Conservation (phyloP, 2,797 vertebrate genomes). For the Prunella strophiata region DNA sequence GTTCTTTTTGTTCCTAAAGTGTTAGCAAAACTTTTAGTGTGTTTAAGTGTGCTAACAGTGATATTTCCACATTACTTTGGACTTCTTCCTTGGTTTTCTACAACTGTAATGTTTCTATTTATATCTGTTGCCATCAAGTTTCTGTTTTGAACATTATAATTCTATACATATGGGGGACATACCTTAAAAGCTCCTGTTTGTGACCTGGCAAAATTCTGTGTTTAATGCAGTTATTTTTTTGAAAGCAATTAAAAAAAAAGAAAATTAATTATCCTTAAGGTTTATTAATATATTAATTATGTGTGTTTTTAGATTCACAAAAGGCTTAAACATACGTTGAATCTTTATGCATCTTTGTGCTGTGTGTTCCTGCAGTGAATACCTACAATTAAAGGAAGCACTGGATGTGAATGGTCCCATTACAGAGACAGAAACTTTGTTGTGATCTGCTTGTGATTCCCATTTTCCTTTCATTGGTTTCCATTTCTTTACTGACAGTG, state of each 20-base stretch:
- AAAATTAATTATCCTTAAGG: neutral
- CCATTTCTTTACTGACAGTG: neutral
- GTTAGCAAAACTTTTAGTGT: neutral
- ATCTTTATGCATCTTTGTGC: neutral
- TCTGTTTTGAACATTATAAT: neutral
- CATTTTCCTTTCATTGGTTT: neutral
- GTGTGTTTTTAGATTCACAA: neutral
- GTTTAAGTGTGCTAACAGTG: neutral
- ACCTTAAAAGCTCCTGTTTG: neutral
- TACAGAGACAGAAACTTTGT: neutral
- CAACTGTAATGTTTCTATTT: neutral
- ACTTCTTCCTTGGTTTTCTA: neutral
- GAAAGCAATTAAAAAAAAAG: neutral
- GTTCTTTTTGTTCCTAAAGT: neutral
- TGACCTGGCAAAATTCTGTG: neutral
- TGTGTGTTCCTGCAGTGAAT: neutral
- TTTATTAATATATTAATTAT: neutral
- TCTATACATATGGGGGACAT: neutral
- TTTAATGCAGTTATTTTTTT: neutral
- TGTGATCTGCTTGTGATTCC: neutral
- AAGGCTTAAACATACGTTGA: neutral
- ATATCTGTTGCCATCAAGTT: neutral
- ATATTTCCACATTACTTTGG: neutral
- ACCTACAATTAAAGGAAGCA: neutral
- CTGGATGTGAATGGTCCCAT: neutral